phyloP scores from a whole-genome alignment of 2,888 invertebrate genomes.

The Epirrhoe alternata region DNA sequence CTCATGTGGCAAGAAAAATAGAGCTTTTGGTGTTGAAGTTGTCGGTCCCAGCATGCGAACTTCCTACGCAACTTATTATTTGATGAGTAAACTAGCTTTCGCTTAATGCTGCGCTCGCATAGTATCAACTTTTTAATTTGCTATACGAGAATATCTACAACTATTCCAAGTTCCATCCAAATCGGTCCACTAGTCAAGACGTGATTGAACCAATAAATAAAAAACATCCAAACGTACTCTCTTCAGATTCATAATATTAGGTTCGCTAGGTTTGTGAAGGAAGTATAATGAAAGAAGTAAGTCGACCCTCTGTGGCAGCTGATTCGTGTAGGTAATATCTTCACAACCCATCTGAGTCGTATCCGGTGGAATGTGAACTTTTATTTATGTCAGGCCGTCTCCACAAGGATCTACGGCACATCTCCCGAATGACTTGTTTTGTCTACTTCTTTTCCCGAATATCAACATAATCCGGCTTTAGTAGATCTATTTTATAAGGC shows the following conservation, averaged over 20 bases:
- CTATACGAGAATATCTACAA: too few relatives aligned
- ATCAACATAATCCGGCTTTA: slow-evolving; percentile 30
- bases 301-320: slow-evolving; percentile 30
- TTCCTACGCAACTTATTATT: too few relatives aligned
- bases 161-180: too few relatives aligned
- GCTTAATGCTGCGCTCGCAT: too few relatives aligned
- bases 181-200: too few relatives aligned
- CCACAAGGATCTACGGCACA: slow-evolving; percentile 32
- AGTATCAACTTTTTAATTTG: too few relatives aligned
- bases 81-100: too few relatives aligned
- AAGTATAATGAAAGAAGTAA: slow-evolving; percentile 4
- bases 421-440: slow-evolving; percentile 36
- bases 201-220: too few relatives aligned
- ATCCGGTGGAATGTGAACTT: slow-evolving; percentile 30
- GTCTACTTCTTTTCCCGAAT: slow-evolving; percentile 26
- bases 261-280: background rate
- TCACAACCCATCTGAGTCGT: slow-evolving; percentile 37
- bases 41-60: too few relatives aligned
- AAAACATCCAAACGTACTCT: too few relatives aligned
- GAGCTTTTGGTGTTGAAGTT: too few relatives aligned
- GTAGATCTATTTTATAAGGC: slow-evolving; percentile 27
- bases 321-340: slow-evolving; percentile 36
- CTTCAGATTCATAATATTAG: background rate
- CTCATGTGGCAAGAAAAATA: too few relatives aligned
- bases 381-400: slow-evolving; percentile 37